Evolutionary conservation across 37 sponge, comb jelly and placozoan species (phyloP), one percentile per base, ranked within the genome.

Genomic region (Tethya wilhelma): DNA sequence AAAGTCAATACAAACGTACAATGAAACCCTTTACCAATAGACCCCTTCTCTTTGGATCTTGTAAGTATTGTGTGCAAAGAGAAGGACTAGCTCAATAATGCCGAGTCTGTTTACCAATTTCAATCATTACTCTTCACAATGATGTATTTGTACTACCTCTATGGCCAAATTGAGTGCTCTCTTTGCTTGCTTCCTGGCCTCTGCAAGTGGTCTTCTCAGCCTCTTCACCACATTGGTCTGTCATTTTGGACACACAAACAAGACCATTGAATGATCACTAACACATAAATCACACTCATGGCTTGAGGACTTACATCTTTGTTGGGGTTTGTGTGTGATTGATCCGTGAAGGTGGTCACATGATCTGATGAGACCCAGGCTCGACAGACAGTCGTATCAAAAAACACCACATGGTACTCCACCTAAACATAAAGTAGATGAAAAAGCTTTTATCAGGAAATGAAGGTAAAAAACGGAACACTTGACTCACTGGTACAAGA

Each of bases 391-490:
- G 87, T 87, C 19, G 59, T 83, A 42, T 82, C 88, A 83, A 92
- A 74, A 58, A 86, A 92, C 59, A 92, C 92, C 39, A 87, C 84
- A 30, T 92, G 92, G 66, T 83, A 92, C 69, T 62, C 68, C 44
- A 79, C 64, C 92, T 92, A 25, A 6, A 77, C n/a, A n/a, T n/a
- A n/a, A n/a, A n/a, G n/a, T 25, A 60, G 28, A 60, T n/a, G 9
- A 49, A 49, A 49, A 49, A 49, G 53, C 9, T 19, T 19, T 49
- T 14, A 49, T 49, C 14, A 49, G 14, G 14, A 49, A 19, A 49
- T 49, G 14, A 49, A 9, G 14, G 14, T 19, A 19, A 19, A 49
- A 49, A 49, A 49, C 14, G 63, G 63, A n/a, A 26, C 7, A 60
- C 17, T 67, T 7, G 9, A 37, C 38, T 34, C 8, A 37, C 28